Percentiles rank a stretch among this genome's conserved stretches.
Evolutionary conservation across 2,888 invertebrate species (phyloP).

Genomic region (Trachelus tabidus): DNA sequence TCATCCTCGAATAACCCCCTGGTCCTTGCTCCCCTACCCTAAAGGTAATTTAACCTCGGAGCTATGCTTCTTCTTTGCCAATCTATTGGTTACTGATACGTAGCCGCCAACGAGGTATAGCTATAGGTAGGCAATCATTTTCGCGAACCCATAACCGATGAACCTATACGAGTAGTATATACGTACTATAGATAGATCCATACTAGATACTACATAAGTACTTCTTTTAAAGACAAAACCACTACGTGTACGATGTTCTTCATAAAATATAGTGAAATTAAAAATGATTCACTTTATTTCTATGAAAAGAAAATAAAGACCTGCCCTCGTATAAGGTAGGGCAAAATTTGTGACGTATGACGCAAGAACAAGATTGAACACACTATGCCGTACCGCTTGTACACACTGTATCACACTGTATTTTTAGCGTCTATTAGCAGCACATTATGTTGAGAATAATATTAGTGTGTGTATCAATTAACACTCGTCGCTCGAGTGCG

Average conservation of each 20-base stretch:
- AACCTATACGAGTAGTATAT: neutral
- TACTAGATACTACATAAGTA: neutral
- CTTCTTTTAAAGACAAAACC: neutral
- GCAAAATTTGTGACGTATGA: neutral
- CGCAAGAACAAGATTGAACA: neutral
- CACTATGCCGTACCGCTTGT: neutral
- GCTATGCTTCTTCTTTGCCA: constrained; percentile 31
- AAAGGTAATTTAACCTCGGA: constrained; percentile 51
- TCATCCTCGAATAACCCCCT: constrained; percentile 25
- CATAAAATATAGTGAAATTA: neutral
- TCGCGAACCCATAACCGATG: constrained; percentile 29
- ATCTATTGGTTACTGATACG: constrained; percentile 49
- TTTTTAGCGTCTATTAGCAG: constrained; percentile 13
- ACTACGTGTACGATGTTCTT: neutral
- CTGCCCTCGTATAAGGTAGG: neutral
- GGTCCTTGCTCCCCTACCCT: constrained; percentile 11
- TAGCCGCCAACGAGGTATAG: constrained; percentile 25
- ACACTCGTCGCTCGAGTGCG: constrained; percentile 13
- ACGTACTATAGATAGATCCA: neutral
- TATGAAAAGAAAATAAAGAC: neutral
- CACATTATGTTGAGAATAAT: constrained; percentile 17
- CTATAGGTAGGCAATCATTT: constrained; percentile 42
- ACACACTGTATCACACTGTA: neutral
- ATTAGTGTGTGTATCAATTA: constrained; percentile 20
- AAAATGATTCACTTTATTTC: neutral